Conservation (phyloP, 2,797 vertebrate genomes). For the Sebastiscus albofasciatus region DNA sequence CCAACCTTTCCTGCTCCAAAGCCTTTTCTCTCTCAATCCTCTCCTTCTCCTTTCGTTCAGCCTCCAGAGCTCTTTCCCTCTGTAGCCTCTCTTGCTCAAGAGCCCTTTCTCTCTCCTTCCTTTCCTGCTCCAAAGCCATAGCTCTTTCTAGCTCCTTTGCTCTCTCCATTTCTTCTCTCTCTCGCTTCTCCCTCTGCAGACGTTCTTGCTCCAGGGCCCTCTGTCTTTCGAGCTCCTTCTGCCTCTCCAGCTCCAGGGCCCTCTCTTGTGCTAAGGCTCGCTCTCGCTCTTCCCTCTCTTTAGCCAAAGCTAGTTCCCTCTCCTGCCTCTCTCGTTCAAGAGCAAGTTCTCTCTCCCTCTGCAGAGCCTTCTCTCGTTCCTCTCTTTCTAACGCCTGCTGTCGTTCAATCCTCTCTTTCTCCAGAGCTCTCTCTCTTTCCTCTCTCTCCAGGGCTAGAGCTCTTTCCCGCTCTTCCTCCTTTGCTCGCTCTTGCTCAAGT, state of each 20-base stretch:
- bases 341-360: conserved; percentile 63
- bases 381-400: conserved; percentile 75
- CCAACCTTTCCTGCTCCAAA: conserved; percentile 46
- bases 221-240: conserved; percentile 66
- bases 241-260: conserved; percentile 66
- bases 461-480: conserved; percentile 62
- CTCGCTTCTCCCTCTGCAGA: conserved; percentile 57
- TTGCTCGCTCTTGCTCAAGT: conserved; percentile 61
- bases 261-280: conserved; percentile 58
- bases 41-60: conserved; percentile 56
- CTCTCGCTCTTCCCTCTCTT: conserved; percentile 59
- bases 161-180: conserved; percentile 63
- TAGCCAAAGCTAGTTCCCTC: conserved; percentile 61
- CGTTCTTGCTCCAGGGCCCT: conserved; percentile 60
- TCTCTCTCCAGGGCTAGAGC: conserved; percentile 54
- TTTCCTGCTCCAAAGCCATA: conserved; percentile 49
- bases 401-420: conserved; percentile 62
- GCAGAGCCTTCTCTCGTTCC: conserved; percentile 66
- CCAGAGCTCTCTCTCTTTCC: conserved; percentile 65
- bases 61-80: conserved; percentile 43
- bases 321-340: conserved; percentile 67
- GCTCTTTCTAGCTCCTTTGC: conserved; percentile 58
- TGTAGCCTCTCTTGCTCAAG: conserved; percentile 49
- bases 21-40: conserved; percentile 53
- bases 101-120: conserved; percentile 44